These are phyloP conservation scores for Archaeoteleia sp. DNA, from an alignment of 2,888 invertebrate genomes.

Conservation along the genomic window DNA sequence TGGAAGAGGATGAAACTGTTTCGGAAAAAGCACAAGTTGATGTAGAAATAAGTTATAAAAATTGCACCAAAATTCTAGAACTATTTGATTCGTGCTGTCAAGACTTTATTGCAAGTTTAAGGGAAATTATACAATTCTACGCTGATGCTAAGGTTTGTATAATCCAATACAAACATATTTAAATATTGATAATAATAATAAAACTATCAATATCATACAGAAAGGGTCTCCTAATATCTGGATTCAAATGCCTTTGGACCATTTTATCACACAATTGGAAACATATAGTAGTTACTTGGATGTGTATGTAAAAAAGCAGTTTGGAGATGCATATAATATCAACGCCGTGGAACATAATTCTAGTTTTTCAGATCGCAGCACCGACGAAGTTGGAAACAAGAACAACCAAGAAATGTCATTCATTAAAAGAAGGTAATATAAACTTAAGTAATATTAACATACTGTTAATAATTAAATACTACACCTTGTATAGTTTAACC, in stretches of 20 bases:
- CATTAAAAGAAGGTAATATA: no score
- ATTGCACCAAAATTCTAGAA: constrained; percentile 55
- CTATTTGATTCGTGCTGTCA: constrained; percentile 58
- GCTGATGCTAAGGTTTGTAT: constrained; percentile 64
- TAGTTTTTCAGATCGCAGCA: constrained; percentile 16
- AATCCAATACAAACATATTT: constrained; percentile 6
- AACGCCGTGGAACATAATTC: constrained; percentile 1
- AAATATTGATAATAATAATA: not conserved
- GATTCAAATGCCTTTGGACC: constrained; percentile 69
- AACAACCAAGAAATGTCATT: constrained; percentile 17
- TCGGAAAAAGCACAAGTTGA: constrained; percentile 58
- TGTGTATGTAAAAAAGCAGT: constrained; percentile 63
- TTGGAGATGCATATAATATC: constrained; percentile 47
- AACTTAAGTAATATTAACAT: no score
- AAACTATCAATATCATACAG: constrained; percentile 48
- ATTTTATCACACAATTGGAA: constrained; percentile 66
- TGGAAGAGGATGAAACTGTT: constrained; percentile 54
- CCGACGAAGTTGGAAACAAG: no score
- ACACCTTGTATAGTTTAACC: constrained; percentile 54
- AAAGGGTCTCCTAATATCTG: constrained; percentile 66
- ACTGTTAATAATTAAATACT: constrained; percentile 2
- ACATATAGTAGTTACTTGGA: constrained; percentile 65
- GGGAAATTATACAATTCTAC: constrained; percentile 62
- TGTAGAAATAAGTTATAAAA: constrained; percentile 55
- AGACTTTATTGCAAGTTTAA: constrained; percentile 59